Evolutionary conservation across 1,140 invertebrate genomes (phyloP).

Genomic region (Callitettix versicolor): DNA sequence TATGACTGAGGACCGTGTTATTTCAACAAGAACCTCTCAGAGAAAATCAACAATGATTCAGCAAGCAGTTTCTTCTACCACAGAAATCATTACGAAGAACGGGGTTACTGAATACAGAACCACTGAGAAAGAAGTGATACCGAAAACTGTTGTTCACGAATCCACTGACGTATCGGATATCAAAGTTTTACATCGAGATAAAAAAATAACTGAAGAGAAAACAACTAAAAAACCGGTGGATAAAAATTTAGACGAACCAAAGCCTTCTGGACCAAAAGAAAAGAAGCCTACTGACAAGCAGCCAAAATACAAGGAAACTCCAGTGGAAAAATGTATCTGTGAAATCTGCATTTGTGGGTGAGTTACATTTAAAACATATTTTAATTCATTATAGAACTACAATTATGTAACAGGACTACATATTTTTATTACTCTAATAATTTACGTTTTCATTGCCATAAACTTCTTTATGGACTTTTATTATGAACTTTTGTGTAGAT

Average conservation of each 20-base stretch:
- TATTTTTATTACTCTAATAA: too few relatives aligned
- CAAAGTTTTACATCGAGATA: not conserved
- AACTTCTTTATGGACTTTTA: too few relatives aligned
- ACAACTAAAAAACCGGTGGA: not conserved
- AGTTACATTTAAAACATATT: constrained; percentile 42
- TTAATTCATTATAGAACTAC: too few relatives aligned
- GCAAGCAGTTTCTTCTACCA: not conserved
- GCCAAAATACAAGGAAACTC: constrained; percentile 7
- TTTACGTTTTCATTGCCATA: too few relatives aligned
- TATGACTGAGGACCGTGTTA: not conserved
- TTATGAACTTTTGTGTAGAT: too few relatives aligned
- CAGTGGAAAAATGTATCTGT: constrained; percentile 75
- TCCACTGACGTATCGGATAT: not conserved
- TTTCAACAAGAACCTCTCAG: not conserved
- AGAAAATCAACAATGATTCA: not conserved
- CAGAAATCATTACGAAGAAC: not conserved
- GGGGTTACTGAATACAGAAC: not conserved
- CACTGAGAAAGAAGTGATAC: not conserved
- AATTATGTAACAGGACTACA: too few relatives aligned
- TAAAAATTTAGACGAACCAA: not conserved
- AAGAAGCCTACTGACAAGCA: not conserved
- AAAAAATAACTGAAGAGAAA: too few relatives aligned
- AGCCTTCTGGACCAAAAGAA: not conserved
- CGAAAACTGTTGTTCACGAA: not conserved
- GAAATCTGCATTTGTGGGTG: constrained; percentile 85